These are phyloP conservation scores for Hippoglossus stenolepis DNA, from an alignment of 2,113 vertebrate species.

Conservation along the genomic window DNA sequence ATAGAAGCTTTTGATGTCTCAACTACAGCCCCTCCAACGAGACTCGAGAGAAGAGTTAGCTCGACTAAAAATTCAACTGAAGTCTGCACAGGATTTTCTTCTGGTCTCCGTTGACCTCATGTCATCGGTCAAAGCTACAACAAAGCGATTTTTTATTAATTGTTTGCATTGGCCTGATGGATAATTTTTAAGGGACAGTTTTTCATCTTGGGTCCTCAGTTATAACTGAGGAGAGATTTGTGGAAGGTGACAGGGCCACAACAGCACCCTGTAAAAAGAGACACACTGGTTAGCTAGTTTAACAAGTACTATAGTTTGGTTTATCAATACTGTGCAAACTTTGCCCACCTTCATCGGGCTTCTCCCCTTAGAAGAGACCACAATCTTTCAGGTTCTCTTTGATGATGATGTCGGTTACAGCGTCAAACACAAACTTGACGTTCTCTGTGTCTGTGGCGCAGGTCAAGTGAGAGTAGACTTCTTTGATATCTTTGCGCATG, in stretches of 20 bases:
- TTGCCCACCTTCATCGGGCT: constrained; percentile 42
- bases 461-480: constrained; percentile 99
- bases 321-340: neutral
- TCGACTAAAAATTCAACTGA: constrained; percentile 50
- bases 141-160: constrained; percentile 24
- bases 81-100: constrained; percentile 39
- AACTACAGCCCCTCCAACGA: constrained; percentile 54
- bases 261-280: constrained; percentile 42
- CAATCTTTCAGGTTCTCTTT: constrained; percentile 99
- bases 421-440: constrained; percentile 98
- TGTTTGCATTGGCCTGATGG: constrained; percentile 21
- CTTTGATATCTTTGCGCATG: constrained; percentile 92
- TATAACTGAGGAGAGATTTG: constrained; percentile 29
- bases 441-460: constrained; percentile 98
- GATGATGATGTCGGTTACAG: constrained; percentile 98
- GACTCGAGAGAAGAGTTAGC: constrained; percentile 32
- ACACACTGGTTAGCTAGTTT: neutral
- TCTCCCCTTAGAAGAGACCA: constrained; percentile 90
- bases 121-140: constrained; percentile 59
- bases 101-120: constrained; percentile 26
- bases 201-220: constrained; percentile 33
- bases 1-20: constrained; percentile 50
- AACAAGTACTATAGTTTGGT: neutral
- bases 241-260: constrained; percentile 11
- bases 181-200: constrained; percentile 23